Conservation (phyloP, 2,888 invertebrate species). For the Philereme transversata region DNA sequence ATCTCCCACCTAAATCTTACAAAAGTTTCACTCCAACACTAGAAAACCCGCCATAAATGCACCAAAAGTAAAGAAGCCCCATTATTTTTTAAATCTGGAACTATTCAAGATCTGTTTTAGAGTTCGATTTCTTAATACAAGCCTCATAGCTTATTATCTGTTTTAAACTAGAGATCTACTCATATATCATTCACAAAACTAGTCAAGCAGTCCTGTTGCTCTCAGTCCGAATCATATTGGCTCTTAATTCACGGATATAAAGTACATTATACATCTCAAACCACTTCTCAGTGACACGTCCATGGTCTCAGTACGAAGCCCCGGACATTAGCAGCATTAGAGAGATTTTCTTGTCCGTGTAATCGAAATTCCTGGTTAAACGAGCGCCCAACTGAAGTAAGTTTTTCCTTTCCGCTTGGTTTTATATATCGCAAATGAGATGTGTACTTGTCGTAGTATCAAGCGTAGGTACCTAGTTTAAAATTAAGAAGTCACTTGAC, state of each 20-base stretch:
- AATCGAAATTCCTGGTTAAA: conserved; percentile 62
- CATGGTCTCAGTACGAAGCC: conserved; percentile 36
- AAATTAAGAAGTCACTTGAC: no score
- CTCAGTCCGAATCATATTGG: no score
- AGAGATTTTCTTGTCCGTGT: conserved; percentile 59
- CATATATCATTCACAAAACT: no score
- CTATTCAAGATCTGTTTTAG: no score
- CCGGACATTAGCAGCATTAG: conserved; percentile 65
- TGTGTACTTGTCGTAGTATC: conserved; percentile 2
- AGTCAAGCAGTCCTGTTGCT: no score
- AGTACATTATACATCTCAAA: neutral
- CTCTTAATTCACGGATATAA: neutral
- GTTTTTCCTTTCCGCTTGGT: conserved; percentile 29
- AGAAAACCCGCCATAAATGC: neutral
- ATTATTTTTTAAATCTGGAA: no score
- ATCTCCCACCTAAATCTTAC: neutral
- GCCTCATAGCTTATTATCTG: no score
- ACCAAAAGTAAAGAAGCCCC: no score
- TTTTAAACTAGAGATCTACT: no score
- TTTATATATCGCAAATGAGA: conserved; percentile 24
- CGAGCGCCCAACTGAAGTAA: conserved; percentile 31
- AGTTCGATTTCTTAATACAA: no score
- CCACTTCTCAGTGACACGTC: neutral
- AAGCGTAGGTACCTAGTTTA: no score
- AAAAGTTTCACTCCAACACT: neutral